Evolutionary conservation across 2,797 vertebrate species (phyloP).

Genomic region (Cyclopterus lumpus): DNA sequence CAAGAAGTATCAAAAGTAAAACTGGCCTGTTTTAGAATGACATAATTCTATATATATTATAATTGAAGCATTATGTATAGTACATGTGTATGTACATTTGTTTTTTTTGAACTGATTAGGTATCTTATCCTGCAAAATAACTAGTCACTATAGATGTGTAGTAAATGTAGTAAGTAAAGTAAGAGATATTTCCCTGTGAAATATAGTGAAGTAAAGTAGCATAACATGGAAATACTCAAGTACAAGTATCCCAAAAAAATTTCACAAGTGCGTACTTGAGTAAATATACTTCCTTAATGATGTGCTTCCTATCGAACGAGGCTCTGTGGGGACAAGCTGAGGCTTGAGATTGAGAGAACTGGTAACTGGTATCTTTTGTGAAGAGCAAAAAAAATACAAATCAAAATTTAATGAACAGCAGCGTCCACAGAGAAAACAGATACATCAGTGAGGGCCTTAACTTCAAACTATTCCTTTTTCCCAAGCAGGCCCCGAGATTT

Average conservation of each 20-base stretch:
- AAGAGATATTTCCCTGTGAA: not conserved
- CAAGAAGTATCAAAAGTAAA: not conserved
- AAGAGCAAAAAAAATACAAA: not conserved
- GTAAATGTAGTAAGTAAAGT: not conserved
- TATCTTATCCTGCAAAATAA: not conserved
- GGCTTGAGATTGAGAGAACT: not conserved
- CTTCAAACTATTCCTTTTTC: conserved; percentile 14
- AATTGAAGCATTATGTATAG: not conserved
- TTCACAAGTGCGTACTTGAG: not conserved
- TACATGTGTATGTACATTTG: not conserved
- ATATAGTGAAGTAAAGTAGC: not conserved
- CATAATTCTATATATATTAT: not conserved
- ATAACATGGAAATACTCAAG: not conserved
- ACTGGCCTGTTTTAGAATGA: not conserved
- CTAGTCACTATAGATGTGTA: not conserved
- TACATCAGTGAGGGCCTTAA: not conserved
- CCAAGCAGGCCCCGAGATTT: conserved; percentile 1
- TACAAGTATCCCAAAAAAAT: not conserved
- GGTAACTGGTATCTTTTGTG: not conserved
- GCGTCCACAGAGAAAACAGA: not conserved
- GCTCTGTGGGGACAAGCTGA: not conserved
- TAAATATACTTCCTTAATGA: not conserved
- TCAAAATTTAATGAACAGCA: not conserved
- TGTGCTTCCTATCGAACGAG: not conserved
- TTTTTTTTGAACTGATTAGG: not conserved